Evolutionary conservation across 2,113 vertebrate genomes (phyloP), one percentile per base, ranked within the genome.

Genomic region (Chaetodon auriga): DNA sequence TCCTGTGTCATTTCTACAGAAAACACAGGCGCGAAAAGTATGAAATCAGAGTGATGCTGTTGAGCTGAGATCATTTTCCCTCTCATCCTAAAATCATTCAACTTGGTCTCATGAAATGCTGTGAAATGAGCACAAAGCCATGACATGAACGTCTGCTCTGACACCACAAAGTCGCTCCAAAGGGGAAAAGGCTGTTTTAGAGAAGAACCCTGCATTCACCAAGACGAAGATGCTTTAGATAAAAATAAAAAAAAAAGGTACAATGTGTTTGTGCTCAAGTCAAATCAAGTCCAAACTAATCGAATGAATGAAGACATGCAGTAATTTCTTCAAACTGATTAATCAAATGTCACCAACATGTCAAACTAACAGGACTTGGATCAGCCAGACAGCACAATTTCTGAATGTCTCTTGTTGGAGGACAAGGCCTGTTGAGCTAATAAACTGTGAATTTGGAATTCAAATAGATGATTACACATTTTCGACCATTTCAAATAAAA

Each of bases 41-140:
- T 18, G 2, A 48, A 12, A 23, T 49, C n/a, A 62, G 11, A 25
- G 48, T 19, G 16, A 51, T 3, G 14, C 30, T 61, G 36, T 16
- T 10, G 45, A 41, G 43, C 70, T 19, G 9, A 9, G 18, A 25
- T 21, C 21, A 11, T 51, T 41, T 43, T 64, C 9, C 35, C 30
- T 48, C 62, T 30, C 41, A 45, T 46, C n/a, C 38, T 43, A 8
- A 55, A 71, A 16, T 43, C 18, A 7, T 45, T 51, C 0, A 35
- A n/a, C 16, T 48, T 12, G n/a, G 61, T 43, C 58, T 51, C 60
- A 41, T 36, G 62, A 45, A 25, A 63, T 58, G 43, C 49, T 63
- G 76, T 80, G 63, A 75, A 80, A 75, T 48, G 48, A 80, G 77
- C 70, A 63, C 63, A 57, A 70, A 63, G n/a, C 30, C 30, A 30